These are phyloP conservation scores for Cheilosia pagana DNA, from an alignment of 2,888 invertebrate species.

Conservation along the genomic window DNA sequence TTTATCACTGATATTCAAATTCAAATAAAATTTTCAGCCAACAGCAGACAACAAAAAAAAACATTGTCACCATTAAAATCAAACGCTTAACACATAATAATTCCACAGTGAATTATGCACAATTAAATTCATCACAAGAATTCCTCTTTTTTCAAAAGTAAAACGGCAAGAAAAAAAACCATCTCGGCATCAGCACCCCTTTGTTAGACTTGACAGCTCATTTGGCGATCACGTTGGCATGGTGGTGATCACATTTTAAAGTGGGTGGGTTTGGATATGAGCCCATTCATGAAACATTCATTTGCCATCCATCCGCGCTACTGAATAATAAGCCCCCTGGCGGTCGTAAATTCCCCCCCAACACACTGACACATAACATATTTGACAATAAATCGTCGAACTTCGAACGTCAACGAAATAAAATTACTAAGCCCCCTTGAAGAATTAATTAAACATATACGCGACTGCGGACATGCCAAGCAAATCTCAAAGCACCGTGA, in stretches of 20 bases:
- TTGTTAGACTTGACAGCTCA: constrained; percentile 60
- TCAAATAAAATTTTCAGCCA: constrained; percentile 9
- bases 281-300: constrained; percentile 64
- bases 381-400: constrained; percentile 63
- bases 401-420: constrained; percentile 32
- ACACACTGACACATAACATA: constrained; percentile 58
- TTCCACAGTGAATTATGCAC: constrained; percentile 58
- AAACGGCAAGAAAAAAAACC: constrained; percentile 12
- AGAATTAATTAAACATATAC: constrained; percentile 63
- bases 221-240: constrained; percentile 63
- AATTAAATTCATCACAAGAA: constrained; percentile 55
- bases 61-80: constrained; percentile 54
- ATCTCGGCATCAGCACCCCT: constrained; percentile 47
- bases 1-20: constrained; percentile 20
- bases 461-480: constrained; percentile 37
- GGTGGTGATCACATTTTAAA: constrained; percentile 3
- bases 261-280: constrained; percentile 68
- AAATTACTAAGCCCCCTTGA: constrained; percentile 57
- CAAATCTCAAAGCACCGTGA: constrained; percentile 66
- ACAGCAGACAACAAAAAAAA: background rate
- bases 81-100: constrained; percentile 69
- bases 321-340: constrained; percentile 58
- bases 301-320: constrained; percentile 59
- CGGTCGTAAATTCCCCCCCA: constrained; percentile 47
- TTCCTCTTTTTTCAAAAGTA: constrained; percentile 3